phyloP scores from a whole-genome alignment of 2,888 invertebrate genomes.

The Epinotia bilunana region DNA sequence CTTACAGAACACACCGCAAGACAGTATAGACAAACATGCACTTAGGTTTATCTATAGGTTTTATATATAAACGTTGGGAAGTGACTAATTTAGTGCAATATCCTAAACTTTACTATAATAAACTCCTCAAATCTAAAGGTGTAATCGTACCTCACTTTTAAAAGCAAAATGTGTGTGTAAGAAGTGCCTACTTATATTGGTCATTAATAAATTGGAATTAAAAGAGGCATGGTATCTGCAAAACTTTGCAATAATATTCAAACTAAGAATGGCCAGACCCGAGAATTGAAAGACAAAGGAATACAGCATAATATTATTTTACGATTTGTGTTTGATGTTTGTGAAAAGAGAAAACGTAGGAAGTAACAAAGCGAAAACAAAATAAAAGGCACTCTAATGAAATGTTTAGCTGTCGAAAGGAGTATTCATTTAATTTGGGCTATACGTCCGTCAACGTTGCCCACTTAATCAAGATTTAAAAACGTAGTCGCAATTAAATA shows the following conservation, averaged over 20 bases:
- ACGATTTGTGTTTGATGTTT: conserved; percentile 75
- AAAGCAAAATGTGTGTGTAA: conserved; percentile 32
- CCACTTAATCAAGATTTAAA: conserved; percentile 12
- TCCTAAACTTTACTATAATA: conserved; percentile 7
- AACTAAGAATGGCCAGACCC: conserved; percentile 60
- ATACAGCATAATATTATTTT: conserved; percentile 36
- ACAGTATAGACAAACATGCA: conserved; percentile 40
- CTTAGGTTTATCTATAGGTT: conserved; percentile 37
- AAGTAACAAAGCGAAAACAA: conserved; percentile 50
- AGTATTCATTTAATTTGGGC: conserved; percentile 26
- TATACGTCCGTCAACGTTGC: conserved; percentile 16
- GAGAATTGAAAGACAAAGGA: conserved; percentile 46
- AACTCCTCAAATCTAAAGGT: conserved; percentile 15
- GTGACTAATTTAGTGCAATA: conserved; percentile 43
- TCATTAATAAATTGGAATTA: conserved; percentile 28
- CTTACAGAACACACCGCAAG: conserved; percentile 26
- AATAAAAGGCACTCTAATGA: conserved; percentile 50
- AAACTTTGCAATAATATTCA: conserved; percentile 47
- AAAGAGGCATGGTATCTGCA: conserved; percentile 42
- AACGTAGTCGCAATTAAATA: conserved; percentile 17
- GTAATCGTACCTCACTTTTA: conserved; percentile 15
- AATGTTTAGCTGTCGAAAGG: conserved; percentile 30
- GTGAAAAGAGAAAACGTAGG: conserved; percentile 80
- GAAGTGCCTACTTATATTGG: conserved; percentile 33
- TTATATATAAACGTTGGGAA: conserved; percentile 39